Percentiles rank a stretch among this genome's conserved stretches.
These are phyloP conservation scores for Tychaedon coryphoeus DNA, from an alignment of 2,113 vertebrate genomes.

Conservation along the genomic window DNA sequence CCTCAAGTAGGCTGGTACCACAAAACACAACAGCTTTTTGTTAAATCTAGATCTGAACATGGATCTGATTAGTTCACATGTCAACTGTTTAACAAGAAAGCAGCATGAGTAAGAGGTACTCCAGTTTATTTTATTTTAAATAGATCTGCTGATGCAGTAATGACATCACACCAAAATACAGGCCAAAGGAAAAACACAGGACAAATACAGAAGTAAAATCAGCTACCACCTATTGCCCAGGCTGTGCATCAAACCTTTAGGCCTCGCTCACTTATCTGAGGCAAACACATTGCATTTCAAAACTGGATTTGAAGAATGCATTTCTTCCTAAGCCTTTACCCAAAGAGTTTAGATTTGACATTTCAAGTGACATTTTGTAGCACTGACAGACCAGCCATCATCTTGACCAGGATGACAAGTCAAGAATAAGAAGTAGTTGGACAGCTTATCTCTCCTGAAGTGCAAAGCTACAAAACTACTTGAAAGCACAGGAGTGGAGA, in stretches of 20 bases:
- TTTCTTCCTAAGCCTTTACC: conserved; percentile 5
- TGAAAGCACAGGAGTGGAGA: neutral
- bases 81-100: neutral
- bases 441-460: neutral
- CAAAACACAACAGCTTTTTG: neutral
- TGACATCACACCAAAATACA: neutral
- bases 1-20: neutral
- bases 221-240: neutral
- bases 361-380: conserved; percentile 2
- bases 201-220: neutral
- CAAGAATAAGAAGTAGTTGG: neutral
- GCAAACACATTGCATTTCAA: neutral
- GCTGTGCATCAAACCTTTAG: neutral
- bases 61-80: neutral
- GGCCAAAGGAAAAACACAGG: neutral
- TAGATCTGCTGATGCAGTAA: neutral
- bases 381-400: neutral
- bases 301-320: neutral
- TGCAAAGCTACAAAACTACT: neutral
- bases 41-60: neutral
- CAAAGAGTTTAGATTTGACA: neutral
- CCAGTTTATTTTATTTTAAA: neutral
- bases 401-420: neutral
- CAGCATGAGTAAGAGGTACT: neutral
- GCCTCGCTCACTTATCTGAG: neutral